phyloP scores from a whole-genome alignment of 2,113 vertebrate species.

The Seriola aureovittata region DNA sequence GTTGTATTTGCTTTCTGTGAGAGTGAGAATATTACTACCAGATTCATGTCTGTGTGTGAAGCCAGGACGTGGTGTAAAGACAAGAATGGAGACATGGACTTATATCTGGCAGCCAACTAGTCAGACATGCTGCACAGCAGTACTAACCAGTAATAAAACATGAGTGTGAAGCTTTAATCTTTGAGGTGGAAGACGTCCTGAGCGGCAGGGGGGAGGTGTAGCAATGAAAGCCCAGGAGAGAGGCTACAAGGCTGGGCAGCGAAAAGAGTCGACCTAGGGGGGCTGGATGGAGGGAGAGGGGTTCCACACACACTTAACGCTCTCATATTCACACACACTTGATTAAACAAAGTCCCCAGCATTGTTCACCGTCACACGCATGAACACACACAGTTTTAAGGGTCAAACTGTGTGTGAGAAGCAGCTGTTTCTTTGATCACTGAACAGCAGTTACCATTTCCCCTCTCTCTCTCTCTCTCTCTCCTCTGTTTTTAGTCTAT shows the following conservation, averaged over 20 bases:
- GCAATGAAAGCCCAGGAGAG: not conserved
- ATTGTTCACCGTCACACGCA: slow-evolving; percentile 37
- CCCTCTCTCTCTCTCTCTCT: slow-evolving; percentile 10
- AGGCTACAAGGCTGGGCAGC: slow-evolving; percentile 17
- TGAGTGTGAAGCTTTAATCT: slow-evolving; percentile 22
- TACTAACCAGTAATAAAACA: slow-evolving; percentile 14
- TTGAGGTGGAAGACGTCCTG: slow-evolving; percentile 19
- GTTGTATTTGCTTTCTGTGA: not conserved
- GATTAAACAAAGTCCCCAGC: slow-evolving; percentile 48
- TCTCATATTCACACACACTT: slow-evolving; percentile 56
- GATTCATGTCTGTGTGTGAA: no score
- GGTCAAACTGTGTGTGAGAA: slow-evolving; percentile 44
- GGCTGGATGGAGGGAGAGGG: not conserved
- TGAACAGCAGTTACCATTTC: slow-evolving; percentile 38
- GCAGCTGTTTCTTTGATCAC: slow-evolving; percentile 76
- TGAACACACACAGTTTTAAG: slow-evolving; percentile 42
- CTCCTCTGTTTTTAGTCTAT: not conserved
- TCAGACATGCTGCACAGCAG: not conserved
- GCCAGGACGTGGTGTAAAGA: not conserved
- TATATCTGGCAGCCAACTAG: not conserved
- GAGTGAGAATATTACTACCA: not conserved
- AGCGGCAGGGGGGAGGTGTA: not conserved
- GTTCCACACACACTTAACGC: slow-evolving; percentile 8
- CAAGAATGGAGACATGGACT: not conserved
- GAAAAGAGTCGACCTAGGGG: slow-evolving; percentile 9